These are phyloP conservation scores for Barbus barbus DNA, from an alignment of 2,113 vertebrate species.

Conservation along the genomic window DNA sequence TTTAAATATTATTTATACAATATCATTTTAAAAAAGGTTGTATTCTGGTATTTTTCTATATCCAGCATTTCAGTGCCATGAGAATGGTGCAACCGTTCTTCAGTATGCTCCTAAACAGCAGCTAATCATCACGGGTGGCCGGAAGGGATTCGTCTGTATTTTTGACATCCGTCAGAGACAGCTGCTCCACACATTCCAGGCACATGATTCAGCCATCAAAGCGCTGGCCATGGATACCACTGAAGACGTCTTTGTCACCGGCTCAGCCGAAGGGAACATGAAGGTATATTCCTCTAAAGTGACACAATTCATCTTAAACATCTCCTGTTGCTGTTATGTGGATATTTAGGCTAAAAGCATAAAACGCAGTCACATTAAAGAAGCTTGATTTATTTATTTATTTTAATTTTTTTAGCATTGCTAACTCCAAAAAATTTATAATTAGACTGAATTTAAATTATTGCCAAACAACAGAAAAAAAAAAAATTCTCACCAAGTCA, in stretches of 20 bases:
- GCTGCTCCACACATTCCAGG: slow-evolving; percentile 91
- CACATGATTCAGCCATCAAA: slow-evolving; percentile 93
- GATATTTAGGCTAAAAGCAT: too few relatives aligned
- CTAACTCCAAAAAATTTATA: background rate
- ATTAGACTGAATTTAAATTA: background rate
- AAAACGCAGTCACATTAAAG: too few relatives aligned
- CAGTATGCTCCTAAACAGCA: slow-evolving; percentile 95
- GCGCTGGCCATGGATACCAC: slow-evolving; percentile 88
- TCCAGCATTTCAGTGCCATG: slow-evolving; percentile 93
- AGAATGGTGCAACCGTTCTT: slow-evolving; percentile 94
- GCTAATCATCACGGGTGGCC: slow-evolving; percentile 90
- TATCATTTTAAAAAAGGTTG: too few relatives aligned
- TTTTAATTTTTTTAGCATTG: too few relatives aligned
- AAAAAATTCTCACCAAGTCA: too few relatives aligned
- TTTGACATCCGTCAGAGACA: slow-evolving; percentile 97
- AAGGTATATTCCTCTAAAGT: slow-evolving; percentile 77
- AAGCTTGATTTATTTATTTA: too few relatives aligned
- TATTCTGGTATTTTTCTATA: background rate
- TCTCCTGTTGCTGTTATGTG: background rate
- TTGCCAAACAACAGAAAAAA: background rate
- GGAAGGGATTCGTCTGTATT: slow-evolving; percentile 89
- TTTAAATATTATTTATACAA: too few relatives aligned
- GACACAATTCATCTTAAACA: slow-evolving; percentile 17
- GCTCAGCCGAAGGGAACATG: slow-evolving; percentile 97
- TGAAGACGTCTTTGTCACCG: slow-evolving; percentile 94